These are phyloP conservation scores for Cygnus buccinator DNA, from an alignment of 2,113 vertebrate genomes.

Conservation along the genomic window DNA sequence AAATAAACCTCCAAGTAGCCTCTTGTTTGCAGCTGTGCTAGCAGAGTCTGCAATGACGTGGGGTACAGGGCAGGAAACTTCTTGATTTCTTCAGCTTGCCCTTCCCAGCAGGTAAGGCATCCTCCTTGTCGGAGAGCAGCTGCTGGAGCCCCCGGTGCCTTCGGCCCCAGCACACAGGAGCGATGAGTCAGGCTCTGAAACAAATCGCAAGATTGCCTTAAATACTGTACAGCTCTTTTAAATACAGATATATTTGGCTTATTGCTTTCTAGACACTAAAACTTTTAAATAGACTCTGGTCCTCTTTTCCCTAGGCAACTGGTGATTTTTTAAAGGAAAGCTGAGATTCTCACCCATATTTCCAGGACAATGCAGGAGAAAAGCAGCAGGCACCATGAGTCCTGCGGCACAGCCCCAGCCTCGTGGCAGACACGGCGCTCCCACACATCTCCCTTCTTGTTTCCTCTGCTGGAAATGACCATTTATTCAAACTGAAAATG, in stretches of 20 bases:
- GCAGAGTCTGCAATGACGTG: not conserved
- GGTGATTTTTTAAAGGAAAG: constrained; percentile 15
- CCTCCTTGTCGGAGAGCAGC: not conserved
- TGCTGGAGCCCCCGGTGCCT: not conserved
- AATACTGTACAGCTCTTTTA: not conserved
- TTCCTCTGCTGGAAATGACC: not conserved
- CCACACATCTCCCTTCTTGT: not conserved
- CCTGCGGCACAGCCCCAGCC: not conserved
- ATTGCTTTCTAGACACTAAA: constrained; percentile 31
- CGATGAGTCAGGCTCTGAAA: constrained; percentile 37
- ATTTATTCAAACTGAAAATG: not conserved
- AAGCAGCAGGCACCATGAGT: not conserved
- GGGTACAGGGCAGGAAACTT: not conserved
- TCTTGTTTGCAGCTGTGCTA: not conserved
- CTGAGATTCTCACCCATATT: not conserved
- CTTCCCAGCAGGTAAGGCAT: not conserved
- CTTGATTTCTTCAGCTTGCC: not conserved
- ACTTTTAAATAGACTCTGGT: constrained; percentile 12
- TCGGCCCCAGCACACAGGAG: constrained; percentile 12
- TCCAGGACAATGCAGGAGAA: constrained; percentile 10
- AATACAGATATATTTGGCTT: constrained; percentile 30
- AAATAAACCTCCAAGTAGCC: not conserved
- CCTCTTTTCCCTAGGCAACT: constrained; percentile 43
- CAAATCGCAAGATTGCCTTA: constrained; percentile 19
- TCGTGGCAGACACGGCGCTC: rapidly evolving